Conservation (phyloP, 2,888 invertebrate species). For the Darwinula stevensoni region DNA sequence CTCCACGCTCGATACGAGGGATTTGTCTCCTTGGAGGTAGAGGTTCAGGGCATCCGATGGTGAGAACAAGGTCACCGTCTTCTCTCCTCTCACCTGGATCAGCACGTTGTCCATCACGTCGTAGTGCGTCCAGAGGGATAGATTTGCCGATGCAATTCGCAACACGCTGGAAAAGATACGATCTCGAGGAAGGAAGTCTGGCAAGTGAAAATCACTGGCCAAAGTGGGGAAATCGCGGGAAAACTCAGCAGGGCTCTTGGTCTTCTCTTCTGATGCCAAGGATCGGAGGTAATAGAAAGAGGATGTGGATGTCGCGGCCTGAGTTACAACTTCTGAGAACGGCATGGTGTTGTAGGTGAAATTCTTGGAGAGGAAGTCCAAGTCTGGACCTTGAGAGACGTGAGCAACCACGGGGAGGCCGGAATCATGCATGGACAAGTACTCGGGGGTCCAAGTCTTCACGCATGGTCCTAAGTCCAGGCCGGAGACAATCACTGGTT, state of each 20-base stretch:
- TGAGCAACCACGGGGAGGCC: conserved; percentile 20
- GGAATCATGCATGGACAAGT: conserved; percentile 16
- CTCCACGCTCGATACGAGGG: conserved; percentile 21
- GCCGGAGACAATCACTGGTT: conserved; percentile 18
- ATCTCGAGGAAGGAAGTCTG: conserved; percentile 16
- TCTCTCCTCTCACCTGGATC: conserved; percentile 21
- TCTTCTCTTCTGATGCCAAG: conserved; percentile 22
- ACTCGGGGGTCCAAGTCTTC: conserved; percentile 19
- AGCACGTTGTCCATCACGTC: conserved; percentile 26
- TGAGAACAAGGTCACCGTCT: conserved; percentile 20
- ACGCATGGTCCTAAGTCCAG: conserved; percentile 19
- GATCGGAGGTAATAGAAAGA: conserved; percentile 14
- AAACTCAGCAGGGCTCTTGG: conserved; percentile 20
- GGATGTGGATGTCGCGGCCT: conserved; percentile 12
- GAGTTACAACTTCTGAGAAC: conserved; percentile 17
- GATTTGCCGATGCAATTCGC: conserved; percentile 19
- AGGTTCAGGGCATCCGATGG: conserved; percentile 20
- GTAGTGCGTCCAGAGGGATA: conserved; percentile 25
- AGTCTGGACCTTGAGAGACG: conserved; percentile 16
- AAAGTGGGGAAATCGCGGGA: conserved; percentile 19
- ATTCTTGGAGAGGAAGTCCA: conserved; percentile 23
- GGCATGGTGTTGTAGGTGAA: conserved; percentile 21
- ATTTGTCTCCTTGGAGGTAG: conserved; percentile 24
- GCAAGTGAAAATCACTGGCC: conserved; percentile 18
- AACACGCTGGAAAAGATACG: conserved; percentile 23